Percentiles rank a stretch among this genome's conserved stretches.
Conservation (phyloP, 2,113 vertebrate genomes). For the Grammomys dolichurus region DNA sequence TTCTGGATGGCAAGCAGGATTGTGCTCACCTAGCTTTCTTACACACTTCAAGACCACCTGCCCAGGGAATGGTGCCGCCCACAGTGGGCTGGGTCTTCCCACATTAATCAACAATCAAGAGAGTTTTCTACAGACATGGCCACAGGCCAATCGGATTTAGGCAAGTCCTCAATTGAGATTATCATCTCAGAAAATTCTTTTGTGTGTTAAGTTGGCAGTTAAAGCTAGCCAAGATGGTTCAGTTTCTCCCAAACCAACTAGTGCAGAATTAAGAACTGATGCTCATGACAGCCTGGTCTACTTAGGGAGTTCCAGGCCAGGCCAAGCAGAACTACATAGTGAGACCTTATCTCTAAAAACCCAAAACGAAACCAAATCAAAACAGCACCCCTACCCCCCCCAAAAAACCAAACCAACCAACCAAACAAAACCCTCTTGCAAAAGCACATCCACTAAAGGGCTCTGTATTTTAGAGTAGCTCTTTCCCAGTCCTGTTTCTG, state of each 20-base stretch:
- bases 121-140: neutral
- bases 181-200: neutral
- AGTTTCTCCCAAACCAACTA: neutral
- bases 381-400: neutral
- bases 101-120: neutral
- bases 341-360: neutral
- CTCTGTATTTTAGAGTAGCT: neutral
- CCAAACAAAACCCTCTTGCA: neutral
- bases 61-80: neutral
- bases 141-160: neutral
- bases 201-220: neutral
- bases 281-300: neutral
- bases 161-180: neutral
- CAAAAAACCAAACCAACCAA: neutral
- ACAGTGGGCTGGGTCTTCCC: neutral
- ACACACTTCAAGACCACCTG: neutral
- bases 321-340: neutral
- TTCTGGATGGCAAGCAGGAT: neutral
- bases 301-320: neutral
- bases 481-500: neutral
- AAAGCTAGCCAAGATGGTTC: neutral
- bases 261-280: constrained; percentile 43
- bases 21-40: neutral
- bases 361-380: neutral
- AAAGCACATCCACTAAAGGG: neutral